These are phyloP conservation scores for Drosophila gunungcola DNA, from an alignment of 1,140 invertebrate species.

Conservation along the genomic window DNA sequence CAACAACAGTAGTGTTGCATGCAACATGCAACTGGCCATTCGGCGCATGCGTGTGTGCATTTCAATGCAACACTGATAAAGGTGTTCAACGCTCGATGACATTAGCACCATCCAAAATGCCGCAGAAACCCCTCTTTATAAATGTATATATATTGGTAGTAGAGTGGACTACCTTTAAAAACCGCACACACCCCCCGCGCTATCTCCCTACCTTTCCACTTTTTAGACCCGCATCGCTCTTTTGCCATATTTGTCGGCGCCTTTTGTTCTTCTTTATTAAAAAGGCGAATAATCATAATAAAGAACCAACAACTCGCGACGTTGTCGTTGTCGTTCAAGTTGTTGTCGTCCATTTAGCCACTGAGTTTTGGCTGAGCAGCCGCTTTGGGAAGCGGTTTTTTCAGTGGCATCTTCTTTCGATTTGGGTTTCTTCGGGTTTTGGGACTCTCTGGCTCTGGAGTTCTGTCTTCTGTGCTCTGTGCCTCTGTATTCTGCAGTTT, in stretches of 20 bases:
- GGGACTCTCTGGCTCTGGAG: conserved; percentile 10
- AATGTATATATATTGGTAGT: neutral
- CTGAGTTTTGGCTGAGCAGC: conserved; percentile 80
- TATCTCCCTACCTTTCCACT: too few relatives aligned
- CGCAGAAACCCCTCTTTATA: conserved; percentile 33
- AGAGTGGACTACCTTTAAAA: too few relatives aligned
- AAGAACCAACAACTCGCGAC: conserved; percentile 75
- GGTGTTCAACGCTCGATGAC: conserved; percentile 84
- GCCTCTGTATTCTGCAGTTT: neutral
- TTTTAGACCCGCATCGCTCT: conserved; percentile 39
- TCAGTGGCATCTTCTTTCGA: conserved; percentile 40
- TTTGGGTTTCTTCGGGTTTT: conserved; percentile 21
- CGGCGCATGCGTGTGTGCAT: conserved; percentile 79
- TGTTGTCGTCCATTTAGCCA: conserved; percentile 79
- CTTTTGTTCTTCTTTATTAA: conserved; percentile 84
- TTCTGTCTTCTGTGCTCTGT: neutral
- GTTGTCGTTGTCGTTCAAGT: conserved; percentile 41
- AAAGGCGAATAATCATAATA: conserved; percentile 83
- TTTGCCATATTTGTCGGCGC: conserved; percentile 81
- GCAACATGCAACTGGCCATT: conserved; percentile 68
- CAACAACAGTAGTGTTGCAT: conserved; percentile 37
- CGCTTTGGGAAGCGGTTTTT: conserved; percentile 59
- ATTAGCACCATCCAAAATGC: conserved; percentile 83
- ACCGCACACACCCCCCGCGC: too few relatives aligned
- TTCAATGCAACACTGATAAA: conserved; percentile 84